Evolutionary conservation across 2,113 vertebrate species (phyloP).

Genomic region (Solea solea): DNA sequence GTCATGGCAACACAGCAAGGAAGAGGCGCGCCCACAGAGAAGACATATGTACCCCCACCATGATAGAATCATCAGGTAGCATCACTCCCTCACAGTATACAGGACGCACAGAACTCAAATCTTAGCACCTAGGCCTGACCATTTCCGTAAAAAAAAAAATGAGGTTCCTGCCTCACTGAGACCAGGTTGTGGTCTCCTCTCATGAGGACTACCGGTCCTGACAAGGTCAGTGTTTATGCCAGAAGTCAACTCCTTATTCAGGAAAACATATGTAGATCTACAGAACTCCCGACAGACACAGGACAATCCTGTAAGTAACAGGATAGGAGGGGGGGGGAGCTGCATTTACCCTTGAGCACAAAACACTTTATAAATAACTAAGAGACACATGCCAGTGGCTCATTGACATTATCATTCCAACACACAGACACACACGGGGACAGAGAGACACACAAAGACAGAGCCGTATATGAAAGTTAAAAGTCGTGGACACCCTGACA

Average conservation of each 20-base stretch:
- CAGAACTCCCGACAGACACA: constrained; percentile 10
- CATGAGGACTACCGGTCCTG: too few species aligned
- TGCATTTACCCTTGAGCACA: constrained; percentile 75
- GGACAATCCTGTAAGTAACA: constrained; percentile 63
- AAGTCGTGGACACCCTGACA: background rate
- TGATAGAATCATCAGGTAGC: constrained; percentile 41
- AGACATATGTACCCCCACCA: constrained; percentile 26
- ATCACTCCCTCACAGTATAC: constrained; percentile 1
- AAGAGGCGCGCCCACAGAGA: constrained; percentile 34
- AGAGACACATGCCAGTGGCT: constrained; percentile 68
- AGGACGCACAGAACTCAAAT: background rate
- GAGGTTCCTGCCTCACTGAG: too few species aligned
- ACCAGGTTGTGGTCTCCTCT: too few species aligned
- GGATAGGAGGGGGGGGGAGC: constrained; percentile 57
- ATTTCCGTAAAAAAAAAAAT: too few species aligned
- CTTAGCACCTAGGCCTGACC: background rate
- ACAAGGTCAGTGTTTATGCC: too few species aligned
- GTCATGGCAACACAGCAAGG: constrained; percentile 64
- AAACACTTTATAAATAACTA: constrained; percentile 82
- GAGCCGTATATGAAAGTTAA: constrained; percentile 3
- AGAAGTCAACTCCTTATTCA: background rate
- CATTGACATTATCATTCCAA: constrained; percentile 77
- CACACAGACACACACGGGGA: constrained; percentile 9
- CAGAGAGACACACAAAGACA: constrained; percentile 14
- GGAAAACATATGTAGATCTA: background rate